Percentiles rank a stretch among this genome's conserved stretches.
phyloP scores from a whole-genome alignment of 2,113 vertebrate species.

The Rhea pennata region DNA sequence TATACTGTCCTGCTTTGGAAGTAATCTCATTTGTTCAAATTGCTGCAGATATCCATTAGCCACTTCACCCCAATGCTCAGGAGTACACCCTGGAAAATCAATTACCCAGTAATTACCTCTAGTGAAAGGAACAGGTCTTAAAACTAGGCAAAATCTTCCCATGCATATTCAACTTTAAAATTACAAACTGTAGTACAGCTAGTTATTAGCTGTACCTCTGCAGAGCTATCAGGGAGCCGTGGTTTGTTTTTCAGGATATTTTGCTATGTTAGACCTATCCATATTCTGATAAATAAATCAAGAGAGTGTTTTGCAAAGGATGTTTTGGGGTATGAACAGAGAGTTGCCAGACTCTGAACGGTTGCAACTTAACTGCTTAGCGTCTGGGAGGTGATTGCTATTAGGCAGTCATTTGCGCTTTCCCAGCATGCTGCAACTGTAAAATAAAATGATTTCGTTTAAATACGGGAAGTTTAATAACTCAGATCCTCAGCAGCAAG shows the following conservation, averaged over 20 bases:
- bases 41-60: not conserved
- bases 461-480: slow-evolving; percentile 9
- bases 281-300: not conserved
- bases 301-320: not conserved
- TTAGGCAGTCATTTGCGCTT: slow-evolving; percentile 1
- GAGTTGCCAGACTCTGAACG: not conserved
- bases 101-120: not conserved
- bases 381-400: not conserved
- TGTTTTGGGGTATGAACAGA: not conserved
- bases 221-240: not conserved
- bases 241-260: not conserved
- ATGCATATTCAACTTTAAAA: slow-evolving; percentile 26
- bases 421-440: not conserved
- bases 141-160: not conserved
- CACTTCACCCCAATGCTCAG: not conserved
- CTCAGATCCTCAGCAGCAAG: slow-evolving; percentile 5
- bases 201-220: not conserved
- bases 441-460: slow-evolving; percentile 37
- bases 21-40: not conserved
- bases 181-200: not conserved
- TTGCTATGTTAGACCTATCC: not conserved
- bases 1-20: not conserved
- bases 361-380: not conserved
- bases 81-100: not conserved
- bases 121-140: not conserved